These are phyloP conservation scores for Tursiops truncatus DNA, from an alignment of 2,113 vertebrate genomes.

Conservation along the genomic window DNA sequence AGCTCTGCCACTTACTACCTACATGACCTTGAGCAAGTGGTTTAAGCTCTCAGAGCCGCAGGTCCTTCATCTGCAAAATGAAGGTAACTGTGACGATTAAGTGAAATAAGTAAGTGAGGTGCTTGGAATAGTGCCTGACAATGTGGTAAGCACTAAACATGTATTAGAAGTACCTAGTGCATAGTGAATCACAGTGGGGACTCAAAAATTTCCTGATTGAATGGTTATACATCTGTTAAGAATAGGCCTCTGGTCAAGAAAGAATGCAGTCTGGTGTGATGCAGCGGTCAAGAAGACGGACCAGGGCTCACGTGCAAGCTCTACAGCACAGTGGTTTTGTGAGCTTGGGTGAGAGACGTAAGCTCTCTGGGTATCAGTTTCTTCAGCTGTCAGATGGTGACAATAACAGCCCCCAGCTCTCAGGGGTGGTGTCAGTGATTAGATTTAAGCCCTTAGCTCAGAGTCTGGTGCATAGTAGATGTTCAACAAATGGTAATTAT, in stretches of 20 bases:
- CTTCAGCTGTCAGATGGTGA: not conserved
- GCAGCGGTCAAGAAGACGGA: not conserved
- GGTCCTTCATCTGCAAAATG: not conserved
- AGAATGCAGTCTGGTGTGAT: not conserved
- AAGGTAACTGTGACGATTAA: not conserved
- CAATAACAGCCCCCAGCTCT: not conserved
- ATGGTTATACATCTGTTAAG: not conserved
- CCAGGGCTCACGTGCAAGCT: not conserved
- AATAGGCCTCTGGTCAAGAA: not conserved
- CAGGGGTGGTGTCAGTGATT: not conserved
- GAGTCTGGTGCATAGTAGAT: not conserved
- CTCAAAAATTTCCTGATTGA: not conserved
- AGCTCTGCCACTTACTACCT: not conserved
- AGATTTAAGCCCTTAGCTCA: not conserved
- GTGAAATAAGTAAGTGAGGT: not conserved
- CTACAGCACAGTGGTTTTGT: not conserved
- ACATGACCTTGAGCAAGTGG: not conserved
- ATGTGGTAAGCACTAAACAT: not conserved
- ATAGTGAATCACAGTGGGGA: not conserved
- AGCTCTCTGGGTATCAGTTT: not conserved
- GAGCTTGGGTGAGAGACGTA: not conserved
- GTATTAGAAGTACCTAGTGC: not conserved
- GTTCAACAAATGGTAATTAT: not conserved
- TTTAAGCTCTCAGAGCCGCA: not conserved
- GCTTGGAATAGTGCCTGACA: not conserved